Evolutionary conservation across 2,888 invertebrate species (phyloP), one percentile per base, ranked within the genome.

Genomic region (Orthonychiurus folsomi): DNA sequence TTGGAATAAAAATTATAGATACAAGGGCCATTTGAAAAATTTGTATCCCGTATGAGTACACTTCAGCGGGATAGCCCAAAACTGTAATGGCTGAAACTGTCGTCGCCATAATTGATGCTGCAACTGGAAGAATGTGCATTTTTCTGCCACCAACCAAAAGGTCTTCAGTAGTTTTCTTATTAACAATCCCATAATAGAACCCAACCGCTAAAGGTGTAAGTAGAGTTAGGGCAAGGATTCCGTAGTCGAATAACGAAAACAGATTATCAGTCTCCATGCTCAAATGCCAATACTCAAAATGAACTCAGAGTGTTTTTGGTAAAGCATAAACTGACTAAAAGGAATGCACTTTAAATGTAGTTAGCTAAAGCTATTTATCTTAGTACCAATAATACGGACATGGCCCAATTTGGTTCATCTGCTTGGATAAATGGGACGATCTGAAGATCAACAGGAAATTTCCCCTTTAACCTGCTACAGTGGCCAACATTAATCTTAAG

Each of bases 1-100:
- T 23, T 1, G 71, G 71, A 23, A 69, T 61, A 50, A 67, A 48
- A 20, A 64, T 56, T 3, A 63, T 60, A 2, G 63, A 60, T 3
- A 66, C 59, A 26, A 69, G 20, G 2, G 65, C 56, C n/a, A 66
- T 59, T 62, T 63, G 63, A 52, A 68, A 67, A 3, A 69, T 66
- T 59, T 71, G 63, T 5, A 64, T 63, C 20, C 71, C 71, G 50
- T 65, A 64, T 26, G 63, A 59, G 28, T 69, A 69, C 20, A 67
- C 56, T 25, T 69, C 65, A 2, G 68, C 63, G 2, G 71, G 71
- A 37, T 64, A 64, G 5, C 68, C 71, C 68, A 25, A 27, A 56
- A 66, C 37, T 5, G 63, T 66, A 27, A 63, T 53, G 15, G 66
- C 63, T 3, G 63, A 63, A 25, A 63, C 23, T 21, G 48, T 63